A percentile compares a stretch with the other conserved stretches of the same genome.
phyloP scores from a whole-genome alignment of 2,888 invertebrate species.

The Lamproptera curius region DNA sequence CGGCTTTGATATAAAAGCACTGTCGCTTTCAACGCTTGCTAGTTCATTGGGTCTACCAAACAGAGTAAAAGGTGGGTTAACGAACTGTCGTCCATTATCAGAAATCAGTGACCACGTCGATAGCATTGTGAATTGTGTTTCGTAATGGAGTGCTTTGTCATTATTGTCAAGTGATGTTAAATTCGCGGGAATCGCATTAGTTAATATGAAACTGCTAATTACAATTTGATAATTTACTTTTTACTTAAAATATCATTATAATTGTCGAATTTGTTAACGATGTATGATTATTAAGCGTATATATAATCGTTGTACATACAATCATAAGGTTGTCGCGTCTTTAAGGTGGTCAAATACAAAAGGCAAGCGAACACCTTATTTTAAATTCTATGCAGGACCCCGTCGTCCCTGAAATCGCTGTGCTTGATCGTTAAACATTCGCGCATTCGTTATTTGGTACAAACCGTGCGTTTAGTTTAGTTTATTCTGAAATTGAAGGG shows the following conservation, averaged over 20 bases:
- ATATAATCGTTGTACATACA: constrained; percentile 1
- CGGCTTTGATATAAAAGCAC: constrained; percentile 68
- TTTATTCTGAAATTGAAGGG: background rate
- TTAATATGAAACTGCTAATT: background rate
- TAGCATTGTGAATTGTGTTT: constrained; percentile 43
- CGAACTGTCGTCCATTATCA: constrained; percentile 36
- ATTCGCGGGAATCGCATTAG: background rate
- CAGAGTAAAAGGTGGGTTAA: constrained; percentile 73
- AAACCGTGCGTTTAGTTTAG: constrained; percentile 23
- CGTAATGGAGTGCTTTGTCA: constrained; percentile 16
- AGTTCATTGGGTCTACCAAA: constrained; percentile 65
- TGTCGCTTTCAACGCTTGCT: constrained; percentile 66
- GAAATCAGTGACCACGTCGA: constrained; percentile 38
- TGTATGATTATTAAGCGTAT: too few species aligned
- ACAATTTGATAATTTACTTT: too few species aligned
- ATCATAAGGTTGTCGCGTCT: constrained; percentile 1
- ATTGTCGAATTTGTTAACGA: too few species aligned
- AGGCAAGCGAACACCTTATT: constrained; percentile 25
- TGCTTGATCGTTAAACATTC: constrained; percentile 33
- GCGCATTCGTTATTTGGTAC: constrained; percentile 41
- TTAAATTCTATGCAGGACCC: constrained; percentile 45
- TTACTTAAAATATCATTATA: too few species aligned
- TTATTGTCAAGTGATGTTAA: constrained; percentile 10
- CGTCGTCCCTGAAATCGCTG: constrained; percentile 40
- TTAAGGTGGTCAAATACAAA: too few species aligned